Percentiles rank a stretch among this genome's conserved stretches.
phyloP scores from a whole-genome alignment of 1,140 invertebrate species.

The Saxidomus purpurata region DNA sequence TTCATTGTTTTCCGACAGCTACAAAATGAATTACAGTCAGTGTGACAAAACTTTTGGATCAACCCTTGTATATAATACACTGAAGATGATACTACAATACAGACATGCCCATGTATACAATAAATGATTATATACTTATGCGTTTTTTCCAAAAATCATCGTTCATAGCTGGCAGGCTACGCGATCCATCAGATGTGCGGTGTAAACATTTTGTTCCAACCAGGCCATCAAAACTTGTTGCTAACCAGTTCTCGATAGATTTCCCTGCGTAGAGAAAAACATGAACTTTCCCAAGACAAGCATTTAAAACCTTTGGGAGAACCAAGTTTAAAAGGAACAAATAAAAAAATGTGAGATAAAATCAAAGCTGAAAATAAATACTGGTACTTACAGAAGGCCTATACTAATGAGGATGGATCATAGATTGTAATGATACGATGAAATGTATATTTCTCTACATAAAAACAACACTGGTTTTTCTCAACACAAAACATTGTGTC shows the following conservation, averaged over 20 bases:
- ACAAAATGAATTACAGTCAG: too few relatives aligned
- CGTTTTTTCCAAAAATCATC: conserved; percentile 64
- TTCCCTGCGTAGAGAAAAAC: conserved; percentile 45
- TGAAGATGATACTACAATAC: too few relatives aligned
- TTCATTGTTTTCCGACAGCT: too few relatives aligned
- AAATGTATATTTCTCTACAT: too few relatives aligned
- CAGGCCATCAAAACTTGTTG: conserved; percentile 45
- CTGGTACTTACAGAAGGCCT: too few relatives aligned
- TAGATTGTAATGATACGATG: too few relatives aligned
- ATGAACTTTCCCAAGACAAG: not conserved
- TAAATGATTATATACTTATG: conserved; percentile 50
- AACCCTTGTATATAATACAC: too few relatives aligned
- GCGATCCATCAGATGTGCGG: conserved; percentile 35
- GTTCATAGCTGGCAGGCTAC: conserved; percentile 58
- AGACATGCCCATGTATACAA: not conserved
- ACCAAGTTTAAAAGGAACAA: not conserved
- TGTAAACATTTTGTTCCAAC: conserved; percentile 37
- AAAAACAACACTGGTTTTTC: too few relatives aligned
- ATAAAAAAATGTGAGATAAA: not conserved
- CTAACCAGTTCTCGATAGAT: conserved; percentile 56
- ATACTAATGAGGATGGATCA: too few relatives aligned
- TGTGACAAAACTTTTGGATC: too few relatives aligned
- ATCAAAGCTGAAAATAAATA: too few relatives aligned
- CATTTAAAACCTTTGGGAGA: not conserved
- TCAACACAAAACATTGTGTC: too few relatives aligned